Percentiles rank a stretch among this genome's conserved stretches.
Evolutionary conservation across 2,113 vertebrate species (phyloP).

Genomic region (Mohoua ochrocephala): DNA sequence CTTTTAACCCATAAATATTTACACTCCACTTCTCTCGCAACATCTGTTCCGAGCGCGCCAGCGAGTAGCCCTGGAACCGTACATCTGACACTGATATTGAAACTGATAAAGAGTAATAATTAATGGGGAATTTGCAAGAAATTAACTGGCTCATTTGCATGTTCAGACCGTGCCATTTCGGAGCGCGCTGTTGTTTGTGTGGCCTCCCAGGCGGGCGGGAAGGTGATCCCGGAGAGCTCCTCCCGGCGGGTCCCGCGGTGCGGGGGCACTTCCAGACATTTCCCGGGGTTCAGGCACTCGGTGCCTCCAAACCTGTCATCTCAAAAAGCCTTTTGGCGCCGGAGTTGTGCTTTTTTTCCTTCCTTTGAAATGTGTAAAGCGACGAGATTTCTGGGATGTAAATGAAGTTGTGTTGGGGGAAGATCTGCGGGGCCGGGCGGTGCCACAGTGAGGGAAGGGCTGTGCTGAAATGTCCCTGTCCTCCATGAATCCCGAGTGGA

Average conservation of each 20-base stretch:
- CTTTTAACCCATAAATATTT: conserved; percentile 52
- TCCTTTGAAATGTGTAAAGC: not conserved
- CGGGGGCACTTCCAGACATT: not conserved
- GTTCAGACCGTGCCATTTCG: not conserved
- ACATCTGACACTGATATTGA: not conserved
- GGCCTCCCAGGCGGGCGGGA: accelerated
- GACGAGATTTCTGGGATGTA: accelerated
- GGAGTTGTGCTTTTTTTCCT: accelerated
- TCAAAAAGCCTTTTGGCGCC: not conserved
- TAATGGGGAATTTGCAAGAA: not conserved
- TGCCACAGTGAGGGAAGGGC: not conserved
- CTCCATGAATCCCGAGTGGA: not conserved
- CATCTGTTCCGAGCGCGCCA: not conserved
- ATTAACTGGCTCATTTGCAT: conserved; percentile 20
- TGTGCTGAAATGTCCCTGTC: not conserved
- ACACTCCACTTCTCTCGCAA: not conserved
- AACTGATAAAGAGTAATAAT: conserved; percentile 12
- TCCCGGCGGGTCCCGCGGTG: accelerated
- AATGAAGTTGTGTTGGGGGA: not conserved
- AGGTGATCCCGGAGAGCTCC: not conserved
- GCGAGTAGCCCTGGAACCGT: not conserved
- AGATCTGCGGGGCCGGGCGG: not conserved
- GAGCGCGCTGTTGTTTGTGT: not conserved
- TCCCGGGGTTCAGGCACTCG: not conserved
- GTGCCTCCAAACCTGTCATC: not conserved